Evolutionary conservation across 1,140 invertebrate genomes (phyloP).

Genomic region (Stegodyphus dumicola): DNA sequence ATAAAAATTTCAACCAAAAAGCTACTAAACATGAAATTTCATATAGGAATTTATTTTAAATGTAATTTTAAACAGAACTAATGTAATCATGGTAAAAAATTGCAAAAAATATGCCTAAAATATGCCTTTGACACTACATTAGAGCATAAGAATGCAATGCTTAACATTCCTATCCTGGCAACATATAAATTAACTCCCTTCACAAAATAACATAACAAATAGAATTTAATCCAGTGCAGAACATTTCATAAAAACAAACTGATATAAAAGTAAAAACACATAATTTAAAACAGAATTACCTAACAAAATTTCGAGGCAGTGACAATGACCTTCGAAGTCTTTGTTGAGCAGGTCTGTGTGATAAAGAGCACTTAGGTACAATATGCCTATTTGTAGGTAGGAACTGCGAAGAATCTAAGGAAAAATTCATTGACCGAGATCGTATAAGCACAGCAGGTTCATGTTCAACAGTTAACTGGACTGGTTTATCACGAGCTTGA

Average conservation of each 20-base stretch:
- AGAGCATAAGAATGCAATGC: too few relatives aligned
- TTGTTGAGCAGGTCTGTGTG: conserved; percentile 46
- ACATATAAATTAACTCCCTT: too few relatives aligned
- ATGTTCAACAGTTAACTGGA: conserved; percentile 86
- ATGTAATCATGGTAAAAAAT: too few relatives aligned
- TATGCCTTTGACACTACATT: too few relatives aligned
- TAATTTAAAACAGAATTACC: background rate
- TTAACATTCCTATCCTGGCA: too few relatives aligned
- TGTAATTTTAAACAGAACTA: too few relatives aligned
- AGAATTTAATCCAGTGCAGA: too few relatives aligned
- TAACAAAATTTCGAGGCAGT: conserved; percentile 23
- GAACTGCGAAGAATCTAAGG: conserved; percentile 22
- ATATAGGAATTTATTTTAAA: too few relatives aligned
- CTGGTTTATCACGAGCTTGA: conserved; percentile 62
- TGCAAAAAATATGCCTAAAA: too few relatives aligned
- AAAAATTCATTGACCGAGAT: conserved; percentile 47
- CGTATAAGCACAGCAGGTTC: conserved; percentile 75
- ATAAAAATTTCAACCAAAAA: background rate
- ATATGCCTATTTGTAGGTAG: conserved; percentile 11
- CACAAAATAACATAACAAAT: too few relatives aligned
- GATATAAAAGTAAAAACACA: too few relatives aligned
- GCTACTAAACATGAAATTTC: background rate
- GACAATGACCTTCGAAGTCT: conserved; percentile 25
- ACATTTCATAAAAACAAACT: too few relatives aligned
- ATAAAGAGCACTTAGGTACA: conserved; percentile 37